These are phyloP conservation scores for Acleris emargana DNA, from an alignment of 2,888 invertebrate species.

Conservation along the genomic window DNA sequence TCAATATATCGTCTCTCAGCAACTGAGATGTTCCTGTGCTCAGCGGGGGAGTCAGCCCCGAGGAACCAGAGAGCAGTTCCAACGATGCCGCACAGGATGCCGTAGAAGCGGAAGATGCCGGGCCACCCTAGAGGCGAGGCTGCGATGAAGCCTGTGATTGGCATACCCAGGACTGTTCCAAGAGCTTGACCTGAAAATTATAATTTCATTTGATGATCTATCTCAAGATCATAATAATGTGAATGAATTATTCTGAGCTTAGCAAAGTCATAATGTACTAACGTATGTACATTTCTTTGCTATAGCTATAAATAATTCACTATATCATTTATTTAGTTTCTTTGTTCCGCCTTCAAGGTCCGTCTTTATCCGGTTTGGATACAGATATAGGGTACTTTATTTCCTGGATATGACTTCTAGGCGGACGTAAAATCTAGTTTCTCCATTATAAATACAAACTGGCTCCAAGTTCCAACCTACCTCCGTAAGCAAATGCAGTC, in stretches of 20 bases:
- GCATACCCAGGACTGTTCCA: constrained; percentile 90
- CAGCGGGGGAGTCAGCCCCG: constrained; percentile 86
- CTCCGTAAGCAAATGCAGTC: constrained; percentile 79
- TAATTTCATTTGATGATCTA: background rate
- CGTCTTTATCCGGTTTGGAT: too few relatives aligned
- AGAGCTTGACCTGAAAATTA: constrained; percentile 86
- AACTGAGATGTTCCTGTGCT: constrained; percentile 85
- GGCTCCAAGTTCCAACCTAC: constrained; percentile 39
- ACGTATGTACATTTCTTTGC: too few relatives aligned
- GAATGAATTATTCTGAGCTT: too few relatives aligned
- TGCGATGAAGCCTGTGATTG: constrained; percentile 88
- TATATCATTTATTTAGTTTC: too few relatives aligned
- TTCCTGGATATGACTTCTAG: too few relatives aligned
- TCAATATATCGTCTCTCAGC: constrained; percentile 89
- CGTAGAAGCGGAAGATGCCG: constrained; percentile 89
- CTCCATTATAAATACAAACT: too few relatives aligned
- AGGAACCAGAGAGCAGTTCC: constrained; percentile 80
- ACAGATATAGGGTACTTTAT: too few relatives aligned
- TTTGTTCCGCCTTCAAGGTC: too few relatives aligned
- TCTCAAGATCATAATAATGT: too few relatives aligned
- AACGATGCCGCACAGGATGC: constrained; percentile 84
- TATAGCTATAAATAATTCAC: too few relatives aligned
- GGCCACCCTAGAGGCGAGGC: constrained; percentile 90
- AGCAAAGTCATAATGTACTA: too few relatives aligned
- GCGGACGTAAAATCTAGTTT: too few relatives aligned